A percentile compares a stretch with the other conserved stretches of the same genome.
Conservation (phyloP, 2,888 invertebrate species). For the Chesias legatella region DNA sequence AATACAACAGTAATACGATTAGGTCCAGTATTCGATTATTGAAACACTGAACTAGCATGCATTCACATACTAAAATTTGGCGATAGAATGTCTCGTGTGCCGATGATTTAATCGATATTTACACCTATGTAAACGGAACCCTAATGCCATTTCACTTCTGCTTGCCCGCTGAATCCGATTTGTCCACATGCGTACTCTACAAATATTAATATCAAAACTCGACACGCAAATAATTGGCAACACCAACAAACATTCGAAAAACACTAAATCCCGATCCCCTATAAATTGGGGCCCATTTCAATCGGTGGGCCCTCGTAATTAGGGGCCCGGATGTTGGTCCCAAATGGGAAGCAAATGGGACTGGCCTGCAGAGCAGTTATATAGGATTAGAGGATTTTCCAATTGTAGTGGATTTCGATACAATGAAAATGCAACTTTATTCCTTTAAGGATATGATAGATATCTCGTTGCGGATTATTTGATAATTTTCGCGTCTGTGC, state of each 20-base stretch:
- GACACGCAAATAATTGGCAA: slow-evolving; percentile 24
- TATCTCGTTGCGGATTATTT: background rate
- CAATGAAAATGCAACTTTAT: slow-evolving; percentile 8
- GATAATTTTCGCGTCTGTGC: no score
- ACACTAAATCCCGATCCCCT: slow-evolving; percentile 33
- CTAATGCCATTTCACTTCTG: no score
- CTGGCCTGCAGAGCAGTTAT: slow-evolving; percentile 30
- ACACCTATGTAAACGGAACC: no score
- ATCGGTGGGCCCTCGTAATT: slow-evolving; percentile 43
- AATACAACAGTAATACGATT: no score
- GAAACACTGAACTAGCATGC: no score
- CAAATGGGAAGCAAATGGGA: slow-evolving; percentile 45
- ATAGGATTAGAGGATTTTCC: slow-evolving; percentile 31
- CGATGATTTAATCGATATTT: no score
- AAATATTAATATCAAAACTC: no score
- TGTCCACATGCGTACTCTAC: no score
- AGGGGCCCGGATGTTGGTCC: slow-evolving; percentile 40
- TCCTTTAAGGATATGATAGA: background rate
- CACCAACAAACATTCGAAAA: slow-evolving; percentile 29
- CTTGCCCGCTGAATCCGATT: no score
- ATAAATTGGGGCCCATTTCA: slow-evolving; percentile 42
- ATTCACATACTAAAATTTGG: no score
- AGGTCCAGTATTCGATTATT: no score
- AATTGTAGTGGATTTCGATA: slow-evolving; percentile 9
- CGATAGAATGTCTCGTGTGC: no score